Percentiles rank a stretch among this genome's conserved stretches.
These are phyloP conservation scores for Anthoscopus minutus DNA, from an alignment of 2,113 vertebrate genomes.

Conservation along the genomic window DNA sequence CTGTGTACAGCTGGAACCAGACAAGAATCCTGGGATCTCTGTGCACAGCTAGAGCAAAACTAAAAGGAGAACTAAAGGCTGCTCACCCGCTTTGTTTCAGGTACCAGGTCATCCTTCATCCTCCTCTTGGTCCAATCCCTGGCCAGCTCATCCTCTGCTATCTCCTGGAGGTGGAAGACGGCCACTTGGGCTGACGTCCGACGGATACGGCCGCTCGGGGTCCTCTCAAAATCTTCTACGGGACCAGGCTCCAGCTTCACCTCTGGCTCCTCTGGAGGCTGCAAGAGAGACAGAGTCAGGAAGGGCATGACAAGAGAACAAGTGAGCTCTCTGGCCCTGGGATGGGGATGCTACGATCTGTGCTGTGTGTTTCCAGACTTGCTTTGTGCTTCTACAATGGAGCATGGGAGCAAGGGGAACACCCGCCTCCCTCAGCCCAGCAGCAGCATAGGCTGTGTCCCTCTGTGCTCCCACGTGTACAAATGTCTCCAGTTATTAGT, in stretches of 20 bases:
- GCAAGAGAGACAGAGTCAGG: not conserved
- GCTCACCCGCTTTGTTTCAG: constrained; percentile 90
- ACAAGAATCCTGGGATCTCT: not conserved
- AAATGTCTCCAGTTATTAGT: not conserved
- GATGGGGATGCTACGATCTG: not conserved
- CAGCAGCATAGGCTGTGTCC: not conserved
- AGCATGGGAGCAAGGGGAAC: not conserved
- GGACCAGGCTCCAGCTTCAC: constrained; percentile 59
- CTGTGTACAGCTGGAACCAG: not conserved
- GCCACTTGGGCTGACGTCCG: constrained; percentile 93
- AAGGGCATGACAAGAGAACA: not conserved
- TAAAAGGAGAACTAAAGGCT: not conserved
- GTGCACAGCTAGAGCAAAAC: not conserved
- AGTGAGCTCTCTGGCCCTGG: fast-evolving
- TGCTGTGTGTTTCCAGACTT: not conserved
- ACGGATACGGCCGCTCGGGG: constrained; percentile 90
- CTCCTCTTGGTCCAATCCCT: constrained; percentile 92
- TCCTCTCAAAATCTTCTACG: constrained; percentile 85
- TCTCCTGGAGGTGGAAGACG: constrained; percentile 96
- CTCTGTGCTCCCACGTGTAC: fast-evolving
- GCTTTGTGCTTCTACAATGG: not conserved
- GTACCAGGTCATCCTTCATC: constrained; percentile 95
- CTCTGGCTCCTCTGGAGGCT: constrained; percentile 59
- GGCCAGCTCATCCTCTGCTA: constrained; percentile 91
- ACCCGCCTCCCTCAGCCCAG: not conserved